phyloP scores from a whole-genome alignment of 2,888 invertebrate genomes.

The Drosophila bunnanda region DNA sequence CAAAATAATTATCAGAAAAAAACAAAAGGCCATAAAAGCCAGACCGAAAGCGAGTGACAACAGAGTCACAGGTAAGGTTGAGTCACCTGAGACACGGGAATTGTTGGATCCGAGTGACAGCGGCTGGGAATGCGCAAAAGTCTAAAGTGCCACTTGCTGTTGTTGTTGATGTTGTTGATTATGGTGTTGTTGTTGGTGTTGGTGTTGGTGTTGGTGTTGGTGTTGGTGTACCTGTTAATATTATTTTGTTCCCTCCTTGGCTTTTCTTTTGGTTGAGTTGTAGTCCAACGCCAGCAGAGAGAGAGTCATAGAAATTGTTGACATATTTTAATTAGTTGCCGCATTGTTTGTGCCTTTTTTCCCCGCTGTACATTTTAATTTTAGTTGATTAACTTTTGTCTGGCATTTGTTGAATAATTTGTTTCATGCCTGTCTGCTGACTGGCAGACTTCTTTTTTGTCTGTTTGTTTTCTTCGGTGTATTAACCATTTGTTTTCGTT shows the following conservation, averaged over 20 bases:
- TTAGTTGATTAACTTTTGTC: conserved; percentile 72
- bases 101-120: conserved; percentile 49
- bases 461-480: not conserved
- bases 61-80: conserved; percentile 62
- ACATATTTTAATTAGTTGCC: conserved; percentile 58
- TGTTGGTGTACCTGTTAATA: conserved; percentile 27
- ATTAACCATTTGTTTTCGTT: conserved; percentile 5
- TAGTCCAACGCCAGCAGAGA: conserved; percentile 31
- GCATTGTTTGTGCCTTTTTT: conserved; percentile 7
- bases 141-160: conserved; percentile 75
- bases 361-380: conserved; percentile 71
- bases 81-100: conserved; percentile 66
- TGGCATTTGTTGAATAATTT: conserved; percentile 46
- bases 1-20: conserved; percentile 40
- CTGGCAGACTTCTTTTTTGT: conserved; percentile 4
- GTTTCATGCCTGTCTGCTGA: conserved; percentile 47
- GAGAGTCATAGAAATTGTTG: conserved; percentile 58
- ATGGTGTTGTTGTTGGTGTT: conserved; percentile 18
- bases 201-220: not conserved
- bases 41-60: conserved; percentile 38
- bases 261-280: conserved; percentile 16
- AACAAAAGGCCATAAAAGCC: conserved; percentile 46
- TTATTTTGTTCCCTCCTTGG: conserved; percentile 45
- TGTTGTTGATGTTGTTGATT: conserved; percentile 18
- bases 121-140: conserved; percentile 78